Base-by-base conservation (phyloP, 2,113 vertebrate genomes). In the Nycticryphes semicollaris region DNA sequence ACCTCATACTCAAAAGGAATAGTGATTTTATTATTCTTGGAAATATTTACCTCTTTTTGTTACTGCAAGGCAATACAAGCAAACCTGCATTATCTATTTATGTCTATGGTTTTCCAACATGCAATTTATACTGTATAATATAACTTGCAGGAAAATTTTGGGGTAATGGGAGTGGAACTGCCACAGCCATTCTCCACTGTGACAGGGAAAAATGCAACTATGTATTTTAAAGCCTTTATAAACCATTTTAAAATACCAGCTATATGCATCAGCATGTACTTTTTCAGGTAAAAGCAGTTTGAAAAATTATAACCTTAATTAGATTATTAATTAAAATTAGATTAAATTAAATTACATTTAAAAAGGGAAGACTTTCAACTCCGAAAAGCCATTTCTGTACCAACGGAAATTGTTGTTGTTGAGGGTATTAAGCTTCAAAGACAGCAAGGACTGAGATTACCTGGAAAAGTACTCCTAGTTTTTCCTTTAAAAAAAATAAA, bases 351-450 rank as follows among this genome's bases (percentile, higher is more conserved):
- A 78, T 87, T 84, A 12, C 37, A 16, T 78, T 35, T 9, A 14
- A 47, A 78, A 87, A 66, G 12, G 37, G 24, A 50, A 74, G n/a
- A 78, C 60, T 79, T 94, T 77, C 39, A 70, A 76, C 31, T 89
- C 21, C 10, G 87, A 66, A 60, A 91, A 76, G 25, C 11, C 5
- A 23, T 48, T 78, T 78, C 54, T 57, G 48, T 84, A 54, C 56
- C 76, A 84, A 83, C 66, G 45, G 48, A 88, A 70, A 43, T 67
- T 76, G 63, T 68, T 86, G 41, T 70, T 83, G 15, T 80, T 80
- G 45, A 89, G 33, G 30, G 31, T 90, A 35, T 84, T 82, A 84
- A 84, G 59, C 87, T 86, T 96, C 92, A 94, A 89, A 96, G 84
- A 53, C 20, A 31, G 23, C 56, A 84, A 78, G 84, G 91, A 39